Conservation (phyloP, 2,797 vertebrate species). For the Iguana delicatissima region DNA sequence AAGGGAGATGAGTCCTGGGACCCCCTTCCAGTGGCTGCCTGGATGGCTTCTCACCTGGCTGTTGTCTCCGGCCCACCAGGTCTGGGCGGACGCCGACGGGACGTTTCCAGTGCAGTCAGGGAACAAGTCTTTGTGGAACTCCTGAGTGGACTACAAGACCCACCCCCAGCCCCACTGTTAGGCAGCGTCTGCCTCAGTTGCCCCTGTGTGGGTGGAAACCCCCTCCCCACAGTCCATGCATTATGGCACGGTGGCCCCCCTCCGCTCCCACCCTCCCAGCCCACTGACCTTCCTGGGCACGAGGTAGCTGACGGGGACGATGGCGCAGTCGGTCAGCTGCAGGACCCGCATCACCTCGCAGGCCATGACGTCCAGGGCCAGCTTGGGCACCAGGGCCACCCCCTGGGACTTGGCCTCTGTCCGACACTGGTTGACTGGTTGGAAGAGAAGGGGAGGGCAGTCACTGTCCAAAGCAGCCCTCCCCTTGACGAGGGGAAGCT, state of each 20-base stretch:
- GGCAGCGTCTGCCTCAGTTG: background rate
- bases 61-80: slow-evolving; percentile 92
- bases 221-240: background rate
- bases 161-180: background rate
- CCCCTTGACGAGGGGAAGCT: too few relatives aligned
- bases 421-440: slow-evolving; percentile 90
- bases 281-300: slow-evolving; percentile 93
- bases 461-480: too few relatives aligned
- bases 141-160: slow-evolving; percentile 78
- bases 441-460: too few relatives aligned
- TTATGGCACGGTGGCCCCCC: too few relatives aligned
- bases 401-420: slow-evolving; percentile 85
- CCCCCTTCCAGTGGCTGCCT: fast-evolving
- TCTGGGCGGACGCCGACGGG: slow-evolving; percentile 81
- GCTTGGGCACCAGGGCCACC: slow-evolving; percentile 84
- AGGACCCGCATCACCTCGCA: slow-evolving; percentile 92
- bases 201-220: background rate
- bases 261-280: fast-evolving
- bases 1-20: background rate
- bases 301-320: slow-evolving; percentile 90
- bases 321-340: slow-evolving; percentile 88
- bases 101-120: slow-evolving; percentile 84
- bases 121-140: slow-evolving; percentile 93
- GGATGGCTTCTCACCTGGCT: slow-evolving; percentile 82
- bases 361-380: slow-evolving; percentile 85